A percentile compares a stretch with the other conserved stretches of the same genome.
Conservation (phyloP, 2,888 invertebrate species). For the Tenthredo livida region DNA sequence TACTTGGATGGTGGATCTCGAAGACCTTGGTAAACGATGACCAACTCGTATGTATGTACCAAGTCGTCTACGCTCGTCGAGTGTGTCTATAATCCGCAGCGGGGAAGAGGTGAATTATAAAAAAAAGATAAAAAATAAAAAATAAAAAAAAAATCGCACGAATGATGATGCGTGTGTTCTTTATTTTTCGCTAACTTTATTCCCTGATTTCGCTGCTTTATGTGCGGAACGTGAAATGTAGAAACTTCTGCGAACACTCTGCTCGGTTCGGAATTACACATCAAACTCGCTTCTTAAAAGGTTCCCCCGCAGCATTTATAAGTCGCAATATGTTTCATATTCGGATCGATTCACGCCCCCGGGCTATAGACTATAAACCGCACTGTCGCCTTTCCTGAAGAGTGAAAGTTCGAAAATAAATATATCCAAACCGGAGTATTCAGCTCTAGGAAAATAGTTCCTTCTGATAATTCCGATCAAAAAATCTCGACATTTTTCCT, state of each 20-base stretch:
- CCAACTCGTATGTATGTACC: constrained; percentile 51
- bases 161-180: neutral
- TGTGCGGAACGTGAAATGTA: neutral
- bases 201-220: neutral
- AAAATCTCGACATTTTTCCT: neutral
- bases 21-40: constrained; percentile 65
- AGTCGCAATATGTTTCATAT: neutral
- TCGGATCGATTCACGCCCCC: constrained; percentile 8
- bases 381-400: neutral
- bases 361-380: neutral
- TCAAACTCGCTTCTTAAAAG: neutral
- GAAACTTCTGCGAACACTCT: neutral
- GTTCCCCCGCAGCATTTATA: neutral
- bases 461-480: neutral
- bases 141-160: neutral
- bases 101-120: neutral
- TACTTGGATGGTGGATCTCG: constrained; percentile 62
- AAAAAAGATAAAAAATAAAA: neutral
- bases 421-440: neutral
- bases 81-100: neutral
- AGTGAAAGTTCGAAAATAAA: neutral
- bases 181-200: neutral
- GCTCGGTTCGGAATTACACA: neutral
- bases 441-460: neutral
- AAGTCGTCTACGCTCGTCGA: neutral